Evolutionary conservation across 2,113 vertebrate species (phyloP).

Genomic region (Gasterosteus nipponicus): DNA sequence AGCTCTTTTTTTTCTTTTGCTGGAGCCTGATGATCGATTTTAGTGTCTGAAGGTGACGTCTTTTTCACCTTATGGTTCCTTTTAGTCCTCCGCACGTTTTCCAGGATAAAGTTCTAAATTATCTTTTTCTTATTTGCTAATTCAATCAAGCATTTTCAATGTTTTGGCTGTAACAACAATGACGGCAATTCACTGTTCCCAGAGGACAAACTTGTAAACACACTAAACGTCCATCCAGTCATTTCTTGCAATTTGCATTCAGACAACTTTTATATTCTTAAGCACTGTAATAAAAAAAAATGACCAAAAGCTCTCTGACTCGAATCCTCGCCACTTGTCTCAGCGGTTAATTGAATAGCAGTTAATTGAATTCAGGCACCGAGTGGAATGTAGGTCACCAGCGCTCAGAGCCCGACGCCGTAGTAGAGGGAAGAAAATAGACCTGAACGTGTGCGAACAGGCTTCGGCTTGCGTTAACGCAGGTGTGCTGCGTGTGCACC

Average conservation of each 20-base stretch:
- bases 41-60: not conserved
- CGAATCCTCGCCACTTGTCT: not conserved
- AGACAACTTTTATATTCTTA: not conserved
- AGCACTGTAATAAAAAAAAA: not conserved
- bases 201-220: not conserved
- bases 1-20: not conserved
- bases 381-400: slow-evolving; percentile 47
- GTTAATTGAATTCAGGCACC: slow-evolving; percentile 25
- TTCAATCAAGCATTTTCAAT: not conserved
- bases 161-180: not conserved
- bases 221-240: not conserved
- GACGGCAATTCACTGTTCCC: not conserved
- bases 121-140: not conserved
- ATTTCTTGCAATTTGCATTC: not conserved
- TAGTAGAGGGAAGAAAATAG: not conserved
- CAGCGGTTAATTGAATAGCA: slow-evolving; percentile 17
- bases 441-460: not conserved
- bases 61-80: not conserved
- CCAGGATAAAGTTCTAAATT: not conserved
- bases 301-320: not conserved
- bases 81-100: not conserved
- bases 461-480: not conserved
- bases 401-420: not conserved
- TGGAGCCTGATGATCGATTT: not conserved
- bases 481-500: not conserved